Percentiles rank a stretch among this genome's conserved stretches.
Evolutionary conservation across 1,140 invertebrate species (phyloP).

Genomic region (Zaprionus taronus): DNA sequence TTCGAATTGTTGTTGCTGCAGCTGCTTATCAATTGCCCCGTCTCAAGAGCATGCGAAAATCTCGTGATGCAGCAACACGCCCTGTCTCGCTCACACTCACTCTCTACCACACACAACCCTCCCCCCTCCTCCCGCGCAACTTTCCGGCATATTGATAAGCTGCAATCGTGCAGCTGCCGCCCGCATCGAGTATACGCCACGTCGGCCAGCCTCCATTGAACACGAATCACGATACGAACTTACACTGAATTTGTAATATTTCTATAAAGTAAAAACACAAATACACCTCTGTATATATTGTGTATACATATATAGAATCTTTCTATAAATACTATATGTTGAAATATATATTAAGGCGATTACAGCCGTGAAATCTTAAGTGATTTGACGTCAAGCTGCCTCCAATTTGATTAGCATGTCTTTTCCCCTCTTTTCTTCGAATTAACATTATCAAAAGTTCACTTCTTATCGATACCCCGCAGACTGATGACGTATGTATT

Average conservation of each 20-base stretch:
- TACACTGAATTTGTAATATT: not conserved
- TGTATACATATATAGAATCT: not conserved
- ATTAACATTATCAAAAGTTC: not conserved
- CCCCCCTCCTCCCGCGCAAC: not conserved
- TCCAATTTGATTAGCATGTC: conserved; percentile 1
- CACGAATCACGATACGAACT: not conserved
- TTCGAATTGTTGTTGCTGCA: not conserved
- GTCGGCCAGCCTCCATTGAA: not conserved
- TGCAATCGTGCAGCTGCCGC: conserved; percentile 15
- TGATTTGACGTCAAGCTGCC: not conserved
- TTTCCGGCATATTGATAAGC: conserved; percentile 36
- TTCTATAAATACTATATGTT: not conserved
- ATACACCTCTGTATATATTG: not conserved
- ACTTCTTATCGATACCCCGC: not conserved
- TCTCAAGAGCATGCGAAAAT: conserved; percentile 33
- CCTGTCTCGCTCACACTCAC: not conserved
- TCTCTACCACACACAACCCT: no score
- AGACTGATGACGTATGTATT: not conserved
- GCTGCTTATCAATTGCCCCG: conserved; percentile 22
- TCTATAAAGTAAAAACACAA: not conserved
- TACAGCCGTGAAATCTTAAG: not conserved
- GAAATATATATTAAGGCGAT: not conserved
- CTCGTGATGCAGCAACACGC: conserved; percentile 31
- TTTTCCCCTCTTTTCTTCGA: not conserved
- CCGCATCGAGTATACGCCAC: conserved; percentile 54